Base-by-base conservation (phyloP, 2,797 vertebrate species). In the Alauda arvensis region DNA sequence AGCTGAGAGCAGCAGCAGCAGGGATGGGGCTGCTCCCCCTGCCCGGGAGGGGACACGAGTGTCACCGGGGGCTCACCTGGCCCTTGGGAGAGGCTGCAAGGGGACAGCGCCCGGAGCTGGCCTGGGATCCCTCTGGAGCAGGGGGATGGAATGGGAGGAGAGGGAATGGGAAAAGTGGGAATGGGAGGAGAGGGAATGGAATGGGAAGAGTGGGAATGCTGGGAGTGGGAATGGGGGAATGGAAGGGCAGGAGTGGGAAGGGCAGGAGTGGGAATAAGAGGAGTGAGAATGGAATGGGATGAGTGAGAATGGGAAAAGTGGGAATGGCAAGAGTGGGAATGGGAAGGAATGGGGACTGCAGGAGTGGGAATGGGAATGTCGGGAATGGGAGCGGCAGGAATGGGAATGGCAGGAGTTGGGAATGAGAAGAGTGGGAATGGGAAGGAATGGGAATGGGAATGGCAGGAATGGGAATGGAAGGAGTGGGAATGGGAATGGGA, bases 41-140 rank as follows among this genome's bases (percentile, higher is more conserved):
- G 57, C 55, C 43, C 51, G 4, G 19, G 67, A 49, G 72, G 80
- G 57, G 82, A 53, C 70, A 51, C 19, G 0, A 9, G 8, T n/a
- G 70, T 9, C 89, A 26, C 40, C 1, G 20, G 37, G 43, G 12
- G 7, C 0, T 4, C 29, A 11, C 37, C 48, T 1, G 43, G 23
- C 48, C 29, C 48, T 3, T 0, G 3, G 40, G 6, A 0, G 57
- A 19, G 3, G 79, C 72, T 20, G 10, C 1, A 0, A 51, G 52
- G 0, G 16, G 57, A 5, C 5, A 2, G 52, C 23, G 57, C 21
- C 8, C 3, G 0, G 7, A 3, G 34, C 49, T 49, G 37, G 34
- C 48, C n/a, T 0, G 0, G 40, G 34, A 3, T 39, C 42, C 61
- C 33, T n/a, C 10, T 1, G 18, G 59, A 31, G 62, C 43, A 33